Percentiles rank a stretch among this genome's conserved stretches.
Conservation (phyloP, 2,113 vertebrate species). For the Arenaria interpres region DNA sequence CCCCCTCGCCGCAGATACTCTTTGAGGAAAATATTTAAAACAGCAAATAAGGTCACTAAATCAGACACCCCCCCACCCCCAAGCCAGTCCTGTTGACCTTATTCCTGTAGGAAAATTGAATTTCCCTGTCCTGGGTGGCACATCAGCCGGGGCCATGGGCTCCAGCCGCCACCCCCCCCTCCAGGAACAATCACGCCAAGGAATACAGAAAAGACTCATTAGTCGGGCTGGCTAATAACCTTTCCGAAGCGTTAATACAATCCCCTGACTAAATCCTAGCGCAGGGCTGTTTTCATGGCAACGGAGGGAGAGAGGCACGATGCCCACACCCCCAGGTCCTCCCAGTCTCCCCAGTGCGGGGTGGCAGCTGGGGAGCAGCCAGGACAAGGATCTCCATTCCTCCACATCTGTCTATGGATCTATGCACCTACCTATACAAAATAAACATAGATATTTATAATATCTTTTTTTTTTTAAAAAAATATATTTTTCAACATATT, state of each 20-base stretch:
- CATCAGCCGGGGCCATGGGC: background rate
- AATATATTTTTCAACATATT: background rate
- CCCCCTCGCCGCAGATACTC: background rate
- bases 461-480: background rate
- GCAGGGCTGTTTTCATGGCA: constrained; percentile 39
- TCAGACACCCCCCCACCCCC: background rate
- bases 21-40: background rate
- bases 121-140: background rate
- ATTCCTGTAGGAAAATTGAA: background rate
- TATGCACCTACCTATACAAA: rapidly evolving
- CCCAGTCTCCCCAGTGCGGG: constrained; percentile 51
- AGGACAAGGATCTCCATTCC: constrained; percentile 75
- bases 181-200: background rate
- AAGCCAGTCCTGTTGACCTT: background rate
- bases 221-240: background rate
- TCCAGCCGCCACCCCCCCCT: background rate
- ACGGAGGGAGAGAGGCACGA: constrained; percentile 53
- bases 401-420: rapidly evolving
- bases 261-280: background rate
- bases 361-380: constrained; percentile 79
- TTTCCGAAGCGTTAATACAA: background rate
- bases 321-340: background rate
- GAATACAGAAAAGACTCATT: background rate
- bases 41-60: background rate
- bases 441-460: background rate